Evolutionary conservation across 1,140 invertebrate species (phyloP), one percentile per base, ranked within the genome.

Genomic region (Archivesica marissinica): DNA sequence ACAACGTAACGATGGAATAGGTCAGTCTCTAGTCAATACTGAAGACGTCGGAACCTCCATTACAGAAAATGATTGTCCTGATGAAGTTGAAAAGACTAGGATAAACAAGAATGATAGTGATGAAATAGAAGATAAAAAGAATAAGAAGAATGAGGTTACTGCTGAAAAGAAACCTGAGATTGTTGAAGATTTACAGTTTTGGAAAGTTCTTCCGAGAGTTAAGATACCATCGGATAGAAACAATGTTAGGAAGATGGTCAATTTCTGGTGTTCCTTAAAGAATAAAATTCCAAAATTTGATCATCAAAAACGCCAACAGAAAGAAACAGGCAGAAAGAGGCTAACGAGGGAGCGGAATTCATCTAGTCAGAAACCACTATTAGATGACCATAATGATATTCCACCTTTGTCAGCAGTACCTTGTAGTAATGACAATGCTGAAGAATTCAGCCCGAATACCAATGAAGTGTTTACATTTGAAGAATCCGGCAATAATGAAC

Each of bases 211-310:
- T 2, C 68, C 68, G 35, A 72, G 68, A 33, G 15, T 72, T 50
- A 72, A 72, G 50, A 23, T 44, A 4, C 68, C 68, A 52, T 11
- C 6, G 20, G 44, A 72, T 28, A 44, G 6, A 2, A 2, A 23
- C 25, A 52, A 28, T 17, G 35, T 30, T 1, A 11, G 68, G 50
- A 30, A 47, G 39, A 50, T 13, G 41, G 20, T 2, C 28, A 52
- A 72, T 20, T 72, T 72, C n/a, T 44, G 39, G 28, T 72, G 41
- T 13, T 72, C 68, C 7, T 25, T 72, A 11, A 30, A 44, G 20
- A 72, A 72, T 72, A 72, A 50, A 11, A 72, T 72, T 47, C 68
- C 68, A 47, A 72, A 44, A 44, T 72, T 72, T 50, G 30, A 35
- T 1, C 11, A 35, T 52, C 50, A 66, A 66, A 38, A 17, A 38